phyloP scores from a whole-genome alignment of 2,888 invertebrate species.

The Drosophila fulvimacula region DNA sequence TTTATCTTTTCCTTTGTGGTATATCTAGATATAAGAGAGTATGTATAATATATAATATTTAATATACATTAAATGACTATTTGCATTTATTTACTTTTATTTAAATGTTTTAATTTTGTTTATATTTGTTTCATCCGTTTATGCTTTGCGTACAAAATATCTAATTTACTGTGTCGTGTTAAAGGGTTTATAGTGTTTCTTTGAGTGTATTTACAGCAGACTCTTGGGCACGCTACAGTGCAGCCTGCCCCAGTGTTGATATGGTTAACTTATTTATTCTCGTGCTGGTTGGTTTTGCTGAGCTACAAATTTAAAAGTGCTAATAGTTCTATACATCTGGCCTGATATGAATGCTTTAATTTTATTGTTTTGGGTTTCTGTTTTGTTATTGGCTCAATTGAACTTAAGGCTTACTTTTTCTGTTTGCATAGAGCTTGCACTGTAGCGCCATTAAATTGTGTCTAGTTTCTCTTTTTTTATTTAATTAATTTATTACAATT shows the following conservation, averaged over 20 bases:
- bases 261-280: conserved; percentile 14
- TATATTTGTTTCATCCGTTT: conserved; percentile 5
- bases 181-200: conserved; percentile 21
- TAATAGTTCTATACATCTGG: conserved; percentile 20
- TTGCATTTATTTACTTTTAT: conserved; percentile 30
- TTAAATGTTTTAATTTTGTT: not conserved
- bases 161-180: conserved; percentile 29
- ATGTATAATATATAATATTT: conserved; percentile 26
- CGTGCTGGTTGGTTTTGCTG: not conserved
- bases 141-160: conserved; percentile 55
- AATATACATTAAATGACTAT: conserved; percentile 39
- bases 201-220: conserved; percentile 58
- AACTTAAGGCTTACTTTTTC: conserved; percentile 13
- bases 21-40: conserved; percentile 49
- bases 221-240: conserved; percentile 49
- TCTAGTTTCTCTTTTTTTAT: conserved; percentile 2
- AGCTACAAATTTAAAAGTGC: conserved; percentile 7
- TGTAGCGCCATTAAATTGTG: conserved; percentile 32
- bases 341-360: conserved; percentile 1
- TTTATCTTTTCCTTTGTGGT: conserved; percentile 6
- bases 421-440: conserved; percentile 23
- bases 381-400: not conserved
- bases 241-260: conserved; percentile 37
- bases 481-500: conserved; percentile 9
- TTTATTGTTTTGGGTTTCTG: not conserved